Conservation (phyloP, 2,888 invertebrate species). For the Agonopterix subpropinquella region DNA sequence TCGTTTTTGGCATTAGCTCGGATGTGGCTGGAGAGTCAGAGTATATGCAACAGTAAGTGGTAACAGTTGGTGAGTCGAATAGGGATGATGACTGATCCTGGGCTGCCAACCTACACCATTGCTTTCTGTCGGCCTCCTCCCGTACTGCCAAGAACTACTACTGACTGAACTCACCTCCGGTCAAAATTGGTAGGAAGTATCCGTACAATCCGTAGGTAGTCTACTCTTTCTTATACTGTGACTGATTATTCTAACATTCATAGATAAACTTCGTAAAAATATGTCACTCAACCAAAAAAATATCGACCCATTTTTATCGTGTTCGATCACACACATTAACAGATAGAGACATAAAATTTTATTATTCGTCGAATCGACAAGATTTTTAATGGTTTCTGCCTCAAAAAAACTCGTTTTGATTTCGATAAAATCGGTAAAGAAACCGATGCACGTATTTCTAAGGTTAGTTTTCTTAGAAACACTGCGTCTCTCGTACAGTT, state of each 20-base stretch:
- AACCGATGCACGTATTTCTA: slow-evolving; percentile 33
- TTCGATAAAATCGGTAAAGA: slow-evolving; percentile 40
- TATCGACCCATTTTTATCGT: slow-evolving; percentile 32
- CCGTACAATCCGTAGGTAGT: too few relatives aligned
- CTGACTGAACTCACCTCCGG: too few relatives aligned
- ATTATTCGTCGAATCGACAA: slow-evolving; percentile 41
- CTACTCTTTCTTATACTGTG: too few relatives aligned
- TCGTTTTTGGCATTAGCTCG: too few relatives aligned
- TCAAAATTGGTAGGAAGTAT: too few relatives aligned
- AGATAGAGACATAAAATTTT: slow-evolving; percentile 52
- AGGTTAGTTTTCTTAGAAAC: slow-evolving; percentile 26
- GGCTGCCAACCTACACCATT: too few relatives aligned
- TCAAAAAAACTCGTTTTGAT: slow-evolving; percentile 31
- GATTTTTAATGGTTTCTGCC: slow-evolving; percentile 33
- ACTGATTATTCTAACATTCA: neutral
- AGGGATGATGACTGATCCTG: too few relatives aligned
- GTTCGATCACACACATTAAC: slow-evolving; percentile 25
- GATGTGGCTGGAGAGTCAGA: too few relatives aligned
- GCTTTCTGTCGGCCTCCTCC: too few relatives aligned
- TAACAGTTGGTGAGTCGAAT: too few relatives aligned
- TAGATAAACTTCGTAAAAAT: slow-evolving; percentile 15
- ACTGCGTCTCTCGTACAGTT: slow-evolving; percentile 11
- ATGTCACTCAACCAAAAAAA: slow-evolving; percentile 17
- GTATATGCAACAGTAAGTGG: too few relatives aligned
- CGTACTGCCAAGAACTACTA: too few relatives aligned